Evolutionary conservation across 2,797 vertebrate species (phyloP).

Genomic region (Acrossocheilus wenchowensis): DNA sequence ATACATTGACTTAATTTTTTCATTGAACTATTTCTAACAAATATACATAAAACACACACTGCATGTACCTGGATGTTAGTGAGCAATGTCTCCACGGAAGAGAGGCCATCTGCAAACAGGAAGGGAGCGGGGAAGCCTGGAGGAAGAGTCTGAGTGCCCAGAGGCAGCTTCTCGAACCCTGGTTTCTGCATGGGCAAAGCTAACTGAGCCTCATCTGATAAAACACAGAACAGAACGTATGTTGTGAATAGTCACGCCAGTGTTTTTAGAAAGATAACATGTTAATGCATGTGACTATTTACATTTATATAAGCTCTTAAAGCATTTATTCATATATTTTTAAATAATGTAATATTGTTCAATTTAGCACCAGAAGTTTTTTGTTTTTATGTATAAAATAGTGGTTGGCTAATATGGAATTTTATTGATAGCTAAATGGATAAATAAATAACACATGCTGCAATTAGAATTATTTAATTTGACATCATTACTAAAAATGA

Average conservation of each 20-base stretch:
- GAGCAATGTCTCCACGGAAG: slow-evolving; percentile 90
- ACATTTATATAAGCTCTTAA: neutral
- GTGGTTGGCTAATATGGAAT: neutral
- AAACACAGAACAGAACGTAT: slow-evolving; percentile 18
- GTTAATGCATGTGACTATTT: neutral
- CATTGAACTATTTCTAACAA: neutral
- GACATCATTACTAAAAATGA: neutral
- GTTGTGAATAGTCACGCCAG: neutral
- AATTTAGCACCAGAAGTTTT: neutral
- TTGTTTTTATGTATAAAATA: neutral
- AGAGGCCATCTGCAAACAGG: slow-evolving; percentile 89
- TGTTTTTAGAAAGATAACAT: neutral
- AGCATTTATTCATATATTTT: neutral
- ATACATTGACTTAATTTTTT: neutral
- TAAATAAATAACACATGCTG: neutral
- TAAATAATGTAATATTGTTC: too few relatives aligned
- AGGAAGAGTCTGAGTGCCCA: slow-evolving; percentile 83
- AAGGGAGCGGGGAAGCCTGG: slow-evolving; percentile 85
- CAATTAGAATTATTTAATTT: neutral
- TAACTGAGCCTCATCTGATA: slow-evolving; percentile 73
- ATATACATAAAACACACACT: slow-evolving; percentile 36
- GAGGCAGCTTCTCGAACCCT: slow-evolving; percentile 84
- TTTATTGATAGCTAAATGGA: neutral
- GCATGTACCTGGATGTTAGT: slow-evolving; percentile 90
- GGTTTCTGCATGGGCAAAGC: slow-evolving; percentile 86